Base-by-base conservation (phyloP, 2,888 invertebrate genomes). In the Synanthedon myopaeformis region DNA sequence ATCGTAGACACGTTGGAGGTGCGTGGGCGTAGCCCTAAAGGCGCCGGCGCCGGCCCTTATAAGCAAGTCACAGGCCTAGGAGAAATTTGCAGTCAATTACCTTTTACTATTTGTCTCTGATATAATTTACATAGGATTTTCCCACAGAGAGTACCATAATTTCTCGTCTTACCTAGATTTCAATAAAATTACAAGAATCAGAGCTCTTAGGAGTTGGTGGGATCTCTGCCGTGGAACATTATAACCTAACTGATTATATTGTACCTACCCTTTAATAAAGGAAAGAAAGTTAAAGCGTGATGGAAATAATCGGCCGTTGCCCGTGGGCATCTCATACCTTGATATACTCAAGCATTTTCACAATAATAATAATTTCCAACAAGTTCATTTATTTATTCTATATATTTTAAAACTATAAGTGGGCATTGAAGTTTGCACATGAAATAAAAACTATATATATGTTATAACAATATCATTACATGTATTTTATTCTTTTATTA, bases 1-100 rank as follows among this genome's bases (percentile, higher is more conserved):
- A 61, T 61, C 58, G 55, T 61, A 61, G 61, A 61, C 71, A 74
- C 70, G 80, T 80, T 76, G 79, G 45, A 45, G 49, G 76, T 63
- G 75, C 62, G 60, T 45, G 57, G 56, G 59, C 61, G 64, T 59
- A 57, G 48, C 5, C 56, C 56, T 54, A 62, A 57, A 62, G 63
- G 67, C 72, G 73, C 71, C 69, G 75, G 76, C 77, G 76, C 69
- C 62, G 69, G 58, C 59, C 58, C 49, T 63, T 60, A 45, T 49
- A 49, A 12, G 49, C 45, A 45, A 45, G 45, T 45, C n/a, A 45
- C n/a, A 45, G 42, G 13, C 13, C 45, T 45, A 45, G 45, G 45
- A 45, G 45, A 45, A 45, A 45, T 45, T 45, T 45, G 45, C 45
- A 8, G 45, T 45, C 14, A 45, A 45, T 45, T 45, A 45, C 13